Percentiles rank a stretch among this genome's conserved stretches.
phyloP scores from a whole-genome alignment of 2,113 vertebrate genomes.

The Gymnarchus niloticus region DNA sequence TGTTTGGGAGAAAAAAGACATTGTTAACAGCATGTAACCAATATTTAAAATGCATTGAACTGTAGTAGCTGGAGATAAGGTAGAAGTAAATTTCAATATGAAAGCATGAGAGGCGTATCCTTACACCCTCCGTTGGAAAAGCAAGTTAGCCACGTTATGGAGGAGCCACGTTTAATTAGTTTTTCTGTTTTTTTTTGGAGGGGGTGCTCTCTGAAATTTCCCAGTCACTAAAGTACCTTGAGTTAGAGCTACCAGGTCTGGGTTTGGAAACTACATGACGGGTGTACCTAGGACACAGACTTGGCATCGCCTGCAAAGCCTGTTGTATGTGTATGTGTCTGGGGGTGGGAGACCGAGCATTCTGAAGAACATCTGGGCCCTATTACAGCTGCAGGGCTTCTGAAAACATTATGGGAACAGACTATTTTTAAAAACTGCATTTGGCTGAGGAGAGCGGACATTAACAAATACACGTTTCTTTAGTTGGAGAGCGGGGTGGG shows the following conservation, averaged over 20 bases:
- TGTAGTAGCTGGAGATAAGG: background rate
- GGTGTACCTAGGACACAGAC: slow-evolving; percentile 26
- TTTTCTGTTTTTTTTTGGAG: too few species aligned
- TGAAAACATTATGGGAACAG: slow-evolving; percentile 55
- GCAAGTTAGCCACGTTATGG: too few species aligned
- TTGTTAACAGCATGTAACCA: background rate
- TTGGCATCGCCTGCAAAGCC: slow-evolving; percentile 30
- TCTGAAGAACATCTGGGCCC: slow-evolving; percentile 69
- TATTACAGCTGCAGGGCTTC: slow-evolving; percentile 36
- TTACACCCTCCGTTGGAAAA: too few species aligned
- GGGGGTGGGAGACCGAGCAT: slow-evolving; percentile 49
- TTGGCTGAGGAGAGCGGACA: slow-evolving; percentile 18
- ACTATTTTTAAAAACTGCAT: slow-evolving; percentile 58
- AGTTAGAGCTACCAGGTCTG: background rate
- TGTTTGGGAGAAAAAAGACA: background rate
- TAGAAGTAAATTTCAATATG: background rate
- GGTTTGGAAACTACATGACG: slow-evolving; percentile 12
- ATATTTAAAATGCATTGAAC: background rate
- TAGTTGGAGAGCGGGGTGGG: background rate
- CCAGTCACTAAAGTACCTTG: background rate
- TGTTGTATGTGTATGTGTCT: too few species aligned
- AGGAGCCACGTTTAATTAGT: too few species aligned
- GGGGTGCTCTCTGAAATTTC: too few species aligned
- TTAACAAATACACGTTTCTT: slow-evolving; percentile 29
- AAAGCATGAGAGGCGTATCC: too few species aligned